phyloP scores from a whole-genome alignment of 2,888 invertebrate species.

The Hyles lineata region DNA sequence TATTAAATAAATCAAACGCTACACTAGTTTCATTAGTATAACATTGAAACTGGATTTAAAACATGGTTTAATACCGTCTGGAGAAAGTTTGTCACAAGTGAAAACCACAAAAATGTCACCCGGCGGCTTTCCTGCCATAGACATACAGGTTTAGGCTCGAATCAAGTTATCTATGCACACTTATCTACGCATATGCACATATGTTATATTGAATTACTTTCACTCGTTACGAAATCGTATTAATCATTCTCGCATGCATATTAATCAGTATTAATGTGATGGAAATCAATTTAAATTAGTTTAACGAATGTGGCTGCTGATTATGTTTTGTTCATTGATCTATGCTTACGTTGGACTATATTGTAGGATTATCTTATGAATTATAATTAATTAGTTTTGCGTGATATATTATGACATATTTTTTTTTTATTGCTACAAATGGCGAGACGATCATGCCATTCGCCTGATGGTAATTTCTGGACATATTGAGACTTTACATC shows the following conservation, averaged over 20 bases:
- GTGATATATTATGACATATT: too few relatives aligned
- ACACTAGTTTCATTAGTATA: not conserved
- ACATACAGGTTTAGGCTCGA: conserved; percentile 58
- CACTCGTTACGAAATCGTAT: conserved; percentile 20
- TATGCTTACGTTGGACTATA: too few relatives aligned
- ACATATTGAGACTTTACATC: too few relatives aligned
- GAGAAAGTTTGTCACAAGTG: conserved; percentile 71
- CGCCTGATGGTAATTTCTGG: too few relatives aligned
- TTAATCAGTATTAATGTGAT: conserved; percentile 21
- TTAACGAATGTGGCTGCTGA: not conserved
- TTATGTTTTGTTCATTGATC: not conserved
- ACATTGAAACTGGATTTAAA: not conserved
- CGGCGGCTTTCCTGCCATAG: conserved; percentile 64
- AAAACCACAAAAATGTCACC: conserved; percentile 71
- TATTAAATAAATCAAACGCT: not conserved
- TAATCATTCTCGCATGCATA: conserved; percentile 18
- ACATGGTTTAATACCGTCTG: conserved; percentile 21
- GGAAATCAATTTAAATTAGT: conserved; percentile 17
- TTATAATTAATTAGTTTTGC: too few relatives aligned
- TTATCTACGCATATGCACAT: not conserved
- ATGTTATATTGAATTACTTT: conserved; percentile 13
- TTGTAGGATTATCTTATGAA: too few relatives aligned
- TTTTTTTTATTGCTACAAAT: too few relatives aligned
- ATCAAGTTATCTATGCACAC: not conserved
- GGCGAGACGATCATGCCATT: too few relatives aligned